phyloP scores from a whole-genome alignment of 64 coral and sea anemone genomes.

The Dendrophyllia cribrosa region DNA sequence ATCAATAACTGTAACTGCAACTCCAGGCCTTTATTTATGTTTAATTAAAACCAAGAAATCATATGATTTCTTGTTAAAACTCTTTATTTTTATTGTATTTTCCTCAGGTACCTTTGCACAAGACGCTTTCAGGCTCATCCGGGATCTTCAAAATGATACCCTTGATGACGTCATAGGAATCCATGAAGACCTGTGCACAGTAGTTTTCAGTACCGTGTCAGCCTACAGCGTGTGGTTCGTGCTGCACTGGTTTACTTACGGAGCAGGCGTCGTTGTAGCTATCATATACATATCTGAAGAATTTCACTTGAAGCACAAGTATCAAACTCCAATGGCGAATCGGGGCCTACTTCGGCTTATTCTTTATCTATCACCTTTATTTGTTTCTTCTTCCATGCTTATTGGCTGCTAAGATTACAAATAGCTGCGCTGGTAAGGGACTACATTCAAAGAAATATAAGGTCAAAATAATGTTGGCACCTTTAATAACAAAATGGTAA shows the following conservation, averaged over 20 bases:
- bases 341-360: background rate
- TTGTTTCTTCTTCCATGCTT: conserved; percentile 32
- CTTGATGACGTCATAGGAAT: conserved; percentile 25
- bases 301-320: background rate
- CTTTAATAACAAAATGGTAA: no score
- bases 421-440: conserved; percentile 2
- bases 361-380: conserved; percentile 17
- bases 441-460: background rate
- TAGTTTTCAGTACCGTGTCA: conserved; percentile 38
- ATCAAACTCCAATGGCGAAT: background rate
- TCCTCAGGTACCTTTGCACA: conserved; percentile 1
- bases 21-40: no score
- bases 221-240: conserved; percentile 24
- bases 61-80: no score
- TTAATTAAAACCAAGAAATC: no score
- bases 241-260: conserved; percentile 10
- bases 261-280: background rate
- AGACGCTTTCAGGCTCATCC: background rate
- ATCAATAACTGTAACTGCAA: no score
- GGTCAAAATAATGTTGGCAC: no score
- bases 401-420: conserved; percentile 25
- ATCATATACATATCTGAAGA: conserved; percentile 23
- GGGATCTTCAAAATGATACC: background rate
- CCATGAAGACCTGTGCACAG: background rate
- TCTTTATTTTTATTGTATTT: no score